Base-by-base conservation (phyloP, 2,113 vertebrate species). In the Grus americana region DNA sequence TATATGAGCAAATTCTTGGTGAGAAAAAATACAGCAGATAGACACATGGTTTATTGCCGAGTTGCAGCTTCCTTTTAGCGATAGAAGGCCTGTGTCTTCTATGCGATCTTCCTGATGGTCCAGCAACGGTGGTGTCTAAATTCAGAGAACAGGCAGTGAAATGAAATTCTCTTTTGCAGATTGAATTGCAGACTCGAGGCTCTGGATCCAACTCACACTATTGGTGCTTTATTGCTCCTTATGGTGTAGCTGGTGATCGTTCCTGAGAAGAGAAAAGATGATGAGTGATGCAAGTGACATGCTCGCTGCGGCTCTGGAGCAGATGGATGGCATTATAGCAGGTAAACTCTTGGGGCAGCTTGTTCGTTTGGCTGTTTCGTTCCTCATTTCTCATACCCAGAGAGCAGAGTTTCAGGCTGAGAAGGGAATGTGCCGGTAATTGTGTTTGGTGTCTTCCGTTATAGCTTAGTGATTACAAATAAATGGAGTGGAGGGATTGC, bases 281-380 rank as follows among this genome's bases (percentile, higher is more conserved):
- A 99, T 99, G 99, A 99, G 98, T 50, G 99, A 99, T 96, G 99
- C 99, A 94, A 99, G 99, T 93, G 99, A 99, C 92, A 99, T 99
- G 99, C 97, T 99, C 96, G 99, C 99, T 34, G 99, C 99, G 0
- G 99, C 99, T 50, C 92, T 99, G 98, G 99, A 99, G 97, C 99
- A 99, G 98, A 99, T 99, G 99, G 99, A 99, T 68, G 99, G 99
- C n/a, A 99, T 99, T 74, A 99, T 99, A 93, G 99, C 99, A 98
- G 99, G 99, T 99, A 90, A 95, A 46, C 5, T 6, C 34, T 32
- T 42, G 96, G 94, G 76, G 8, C 54, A 73, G 21, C 5, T 63
- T 36, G 24, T 88, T 88, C 17, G 0, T 83, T 91, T 59, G 49
- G 16, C 52, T 66, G 36, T 29, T 86, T 79, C 4, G 1, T 11